Conservation (phyloP, 2,113 vertebrate genomes). For the Helogale parvula region DNA sequence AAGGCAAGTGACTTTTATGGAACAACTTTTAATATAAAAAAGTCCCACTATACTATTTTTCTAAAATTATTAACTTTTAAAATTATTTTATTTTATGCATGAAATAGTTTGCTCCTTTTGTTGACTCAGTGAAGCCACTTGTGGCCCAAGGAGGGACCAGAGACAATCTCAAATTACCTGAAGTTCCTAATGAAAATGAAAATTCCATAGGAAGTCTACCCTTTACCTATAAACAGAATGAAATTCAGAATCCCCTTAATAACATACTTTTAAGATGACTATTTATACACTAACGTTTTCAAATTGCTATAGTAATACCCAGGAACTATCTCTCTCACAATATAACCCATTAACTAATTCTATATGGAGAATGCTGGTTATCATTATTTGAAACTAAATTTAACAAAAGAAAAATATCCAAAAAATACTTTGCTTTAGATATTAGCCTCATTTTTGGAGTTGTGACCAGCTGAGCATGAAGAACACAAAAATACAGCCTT, state of each 20-base stretch:
- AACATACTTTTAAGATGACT: not conserved
- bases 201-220: not conserved
- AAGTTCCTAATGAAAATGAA: not conserved
- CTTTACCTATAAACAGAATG: not conserved
- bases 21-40: not conserved
- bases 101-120: not conserved
- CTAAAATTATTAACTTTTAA: not conserved
- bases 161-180: not conserved
- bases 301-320: not conserved
- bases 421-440: not conserved
- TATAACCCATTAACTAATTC: not conserved
- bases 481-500: not conserved
- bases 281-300: not conserved
- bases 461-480: not conserved
- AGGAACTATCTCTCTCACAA: not conserved
- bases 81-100: not conserved
- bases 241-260: not conserved
- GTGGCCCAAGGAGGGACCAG: not conserved
- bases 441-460: not conserved
- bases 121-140: not conserved
- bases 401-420: not conserved
- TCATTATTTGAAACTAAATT: not conserved
- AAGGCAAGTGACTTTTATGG: not conserved
- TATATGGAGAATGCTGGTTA: not conserved
- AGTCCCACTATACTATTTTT: not conserved